Conservation (phyloP, 2,888 invertebrate species). For the Yponomeuta evonymella region DNA sequence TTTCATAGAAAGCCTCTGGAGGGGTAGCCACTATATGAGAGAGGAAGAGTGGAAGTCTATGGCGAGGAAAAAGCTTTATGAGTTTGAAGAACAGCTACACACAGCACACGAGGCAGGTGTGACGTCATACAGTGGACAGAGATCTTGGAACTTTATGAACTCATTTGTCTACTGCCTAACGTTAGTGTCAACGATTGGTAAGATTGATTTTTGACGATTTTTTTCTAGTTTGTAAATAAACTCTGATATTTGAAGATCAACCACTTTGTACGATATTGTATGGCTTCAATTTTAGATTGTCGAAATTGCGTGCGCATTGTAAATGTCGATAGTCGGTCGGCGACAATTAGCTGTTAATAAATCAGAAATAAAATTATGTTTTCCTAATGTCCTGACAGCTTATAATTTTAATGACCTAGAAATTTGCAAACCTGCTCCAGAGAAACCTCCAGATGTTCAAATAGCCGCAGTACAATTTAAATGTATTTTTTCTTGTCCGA, state of each 20-base stretch:
- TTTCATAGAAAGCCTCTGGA: constrained; percentile 89
- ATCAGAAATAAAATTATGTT: too few relatives aligned
- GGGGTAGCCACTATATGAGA: constrained; percentile 85
- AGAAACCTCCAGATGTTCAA: not conserved
- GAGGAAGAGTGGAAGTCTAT: constrained; percentile 94
- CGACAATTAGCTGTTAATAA: too few relatives aligned
- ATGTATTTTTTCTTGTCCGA: constrained; percentile 16
- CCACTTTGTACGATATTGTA: too few relatives aligned
- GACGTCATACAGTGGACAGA: constrained; percentile 88
- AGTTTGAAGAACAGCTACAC: constrained; percentile 91
- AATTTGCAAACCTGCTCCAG: too few relatives aligned
- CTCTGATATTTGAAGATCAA: not conserved
- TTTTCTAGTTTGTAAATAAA: not conserved
- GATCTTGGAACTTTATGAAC: constrained; percentile 92
- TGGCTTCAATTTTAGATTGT: too few relatives aligned
- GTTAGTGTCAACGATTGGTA: constrained; percentile 93
- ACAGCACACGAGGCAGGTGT: constrained; percentile 89
- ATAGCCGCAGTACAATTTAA: not conserved
- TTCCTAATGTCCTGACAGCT: too few relatives aligned
- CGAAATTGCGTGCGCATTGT: too few relatives aligned
- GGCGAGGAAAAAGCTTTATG: constrained; percentile 86
- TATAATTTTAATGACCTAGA: too few relatives aligned
- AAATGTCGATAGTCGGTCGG: too few relatives aligned
- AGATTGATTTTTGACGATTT: constrained; percentile 39
- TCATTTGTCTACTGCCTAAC: constrained; percentile 91